Percentiles rank a stretch among this genome's conserved stretches.
phyloP scores from a whole-genome alignment of 1,140 invertebrate species.

The Paraescarpia echinospica region DNA sequence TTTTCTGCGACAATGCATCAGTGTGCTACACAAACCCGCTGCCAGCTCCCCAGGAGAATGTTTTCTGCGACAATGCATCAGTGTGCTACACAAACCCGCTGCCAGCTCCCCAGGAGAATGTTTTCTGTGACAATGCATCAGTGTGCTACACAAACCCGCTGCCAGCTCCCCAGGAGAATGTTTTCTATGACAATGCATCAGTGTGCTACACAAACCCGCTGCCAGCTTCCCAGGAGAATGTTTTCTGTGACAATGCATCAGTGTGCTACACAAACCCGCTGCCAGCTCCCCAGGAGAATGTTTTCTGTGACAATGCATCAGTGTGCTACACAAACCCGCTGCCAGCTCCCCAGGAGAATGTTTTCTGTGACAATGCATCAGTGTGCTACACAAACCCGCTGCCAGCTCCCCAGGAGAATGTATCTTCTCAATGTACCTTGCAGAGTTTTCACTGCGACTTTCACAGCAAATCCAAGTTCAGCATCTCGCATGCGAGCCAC shows the following conservation, averaged over 20 bases:
- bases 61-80: not conserved
- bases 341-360: too few relatives aligned
- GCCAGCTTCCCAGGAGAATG: too few relatives aligned
- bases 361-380: not conserved
- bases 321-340: not conserved
- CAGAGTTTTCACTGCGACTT: constrained; percentile 51
- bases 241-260: not conserved
- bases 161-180: too few relatives aligned
- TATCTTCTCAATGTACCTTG: constrained; percentile 35
- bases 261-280: not conserved
- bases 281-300: too few relatives aligned
- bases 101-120: too few relatives aligned
- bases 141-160: not conserved
- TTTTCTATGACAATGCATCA: not conserved
- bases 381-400: not conserved
- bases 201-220: not conserved
- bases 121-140: not conserved
- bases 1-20: not conserved
- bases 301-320: not conserved
- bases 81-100: not conserved
- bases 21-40: not conserved
- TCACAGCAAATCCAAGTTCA: constrained; percentile 31
- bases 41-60: too few relatives aligned
- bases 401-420: too few relatives aligned
- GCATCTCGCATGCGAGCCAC: constrained; percentile 38